Evolutionary conservation across 2,113 vertebrate genomes (phyloP), one percentile per base, ranked within the genome.

Genomic region (Meles meles): DNA sequence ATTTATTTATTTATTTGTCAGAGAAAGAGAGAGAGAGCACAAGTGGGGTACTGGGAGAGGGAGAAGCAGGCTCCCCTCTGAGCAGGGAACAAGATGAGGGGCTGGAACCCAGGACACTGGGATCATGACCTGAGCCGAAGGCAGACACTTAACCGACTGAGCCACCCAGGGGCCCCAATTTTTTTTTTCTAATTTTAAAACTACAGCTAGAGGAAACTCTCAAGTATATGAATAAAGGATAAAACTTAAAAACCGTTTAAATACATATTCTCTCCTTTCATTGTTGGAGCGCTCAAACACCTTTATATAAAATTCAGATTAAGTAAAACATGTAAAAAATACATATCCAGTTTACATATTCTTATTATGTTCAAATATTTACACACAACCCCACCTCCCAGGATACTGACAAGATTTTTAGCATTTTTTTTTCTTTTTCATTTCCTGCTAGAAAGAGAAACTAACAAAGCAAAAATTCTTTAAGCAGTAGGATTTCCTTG

Each of bases 361-460:
- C 47, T 83, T 72, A 59, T 29, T 72, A 52, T 3, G 71, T 96
- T 97, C 94, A 93, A 97, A 98, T 97, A 97, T 96, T 98, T 98
- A 96, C 59, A 93, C 23, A 42, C 61, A 63, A 94, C 9, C 52
- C 63, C 6, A 65, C 13, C 12, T 0, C 6, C 29, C 31, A 27
- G 57, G 20, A 6, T 82, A 72, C 47, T 96, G 92, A 90, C 65
- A 97, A 91, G 61, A 94, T 94, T 97, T 96, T 88, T 67, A 67
- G 39, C 9, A 63, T 47, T 44, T 93, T 27, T 59, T 52, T 96
- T 96, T 81, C 82, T 88, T 82, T 49, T 97, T 96, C 42, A 93
- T 94, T 97, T 97, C 87, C 49, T 96, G 81, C 85, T 94, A 82
- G 87, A 98, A 96, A 98, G 96, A 96, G 96, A 94, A 93, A 90